Percentiles rank a stretch among this genome's conserved stretches.
Conservation (phyloP, 2,888 invertebrate genomes). For the Barypeithes pellucidus region DNA sequence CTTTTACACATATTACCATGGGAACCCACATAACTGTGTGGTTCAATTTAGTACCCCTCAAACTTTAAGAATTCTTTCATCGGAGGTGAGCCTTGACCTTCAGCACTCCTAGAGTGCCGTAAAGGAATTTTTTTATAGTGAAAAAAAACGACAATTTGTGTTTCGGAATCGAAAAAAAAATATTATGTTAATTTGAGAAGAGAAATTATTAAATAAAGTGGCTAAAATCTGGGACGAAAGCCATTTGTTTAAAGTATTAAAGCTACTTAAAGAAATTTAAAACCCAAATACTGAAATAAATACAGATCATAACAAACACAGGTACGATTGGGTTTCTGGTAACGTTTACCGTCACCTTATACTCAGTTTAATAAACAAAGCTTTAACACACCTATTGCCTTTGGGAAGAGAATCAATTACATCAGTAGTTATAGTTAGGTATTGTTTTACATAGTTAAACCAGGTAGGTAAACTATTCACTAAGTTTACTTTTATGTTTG, state of each 20-base stretch:
- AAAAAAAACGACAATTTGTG: no score
- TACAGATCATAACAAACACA: slow-evolving; percentile 15
- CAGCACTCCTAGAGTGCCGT: no score
- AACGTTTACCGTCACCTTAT: slow-evolving; percentile 34
- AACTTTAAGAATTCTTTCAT: no score
- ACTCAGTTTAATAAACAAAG: slow-evolving; percentile 39
- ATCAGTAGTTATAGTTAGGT: slow-evolving; percentile 38
- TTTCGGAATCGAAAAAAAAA: no score
- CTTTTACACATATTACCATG: no score
- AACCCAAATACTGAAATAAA: not conserved
- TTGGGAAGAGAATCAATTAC: slow-evolving; percentile 42
- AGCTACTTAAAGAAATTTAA: not conserved
- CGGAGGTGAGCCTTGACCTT: no score
- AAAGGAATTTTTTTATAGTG: no score
- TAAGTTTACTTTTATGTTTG: slow-evolving; percentile 32
- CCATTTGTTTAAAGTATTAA: not conserved
- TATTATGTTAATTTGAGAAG: no score
- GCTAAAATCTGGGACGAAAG: no score
- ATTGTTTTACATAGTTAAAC: slow-evolving; percentile 41
- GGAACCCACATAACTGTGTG: no score
- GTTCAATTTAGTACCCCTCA: no score
- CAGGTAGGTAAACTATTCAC: slow-evolving; percentile 41
- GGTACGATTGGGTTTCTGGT: slow-evolving; percentile 3
- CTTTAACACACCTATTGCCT: slow-evolving; percentile 43
- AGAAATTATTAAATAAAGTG: no score